Conservation (phyloP, 2,113 vertebrate species). For the Phoenicopterus ruber region DNA sequence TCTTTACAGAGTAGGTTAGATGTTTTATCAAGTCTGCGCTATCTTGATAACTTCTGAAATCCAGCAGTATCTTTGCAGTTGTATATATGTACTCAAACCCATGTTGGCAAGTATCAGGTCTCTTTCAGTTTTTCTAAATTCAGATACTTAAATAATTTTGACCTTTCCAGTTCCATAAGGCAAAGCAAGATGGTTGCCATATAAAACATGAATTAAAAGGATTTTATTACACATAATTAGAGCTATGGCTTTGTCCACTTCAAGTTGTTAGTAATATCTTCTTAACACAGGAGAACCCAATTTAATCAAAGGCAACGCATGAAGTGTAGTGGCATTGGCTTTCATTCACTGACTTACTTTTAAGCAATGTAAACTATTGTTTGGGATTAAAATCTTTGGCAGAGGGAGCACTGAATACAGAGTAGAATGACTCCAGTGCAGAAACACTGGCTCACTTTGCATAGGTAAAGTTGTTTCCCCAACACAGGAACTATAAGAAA, state of each 20-base stretch:
- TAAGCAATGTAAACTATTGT: background rate
- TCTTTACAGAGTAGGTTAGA: background rate
- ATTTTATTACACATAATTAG: background rate
- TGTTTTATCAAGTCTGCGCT: background rate
- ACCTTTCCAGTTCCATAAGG: background rate
- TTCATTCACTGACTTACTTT: background rate
- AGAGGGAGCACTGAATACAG: background rate
- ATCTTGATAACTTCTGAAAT: background rate
- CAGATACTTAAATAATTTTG: background rate
- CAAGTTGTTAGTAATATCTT: background rate
- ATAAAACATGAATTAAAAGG: background rate
- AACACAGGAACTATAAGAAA: background rate
- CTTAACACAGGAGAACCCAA: rapidly evolving
- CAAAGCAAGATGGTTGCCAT: background rate
- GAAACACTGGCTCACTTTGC: background rate
- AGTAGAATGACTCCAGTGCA: background rate
- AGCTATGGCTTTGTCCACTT: background rate
- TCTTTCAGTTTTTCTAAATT: background rate
- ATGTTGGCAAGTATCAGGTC: background rate
- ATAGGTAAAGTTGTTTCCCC: background rate
- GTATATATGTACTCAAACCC: background rate
- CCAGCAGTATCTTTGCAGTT: background rate
- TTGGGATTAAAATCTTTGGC: background rate
- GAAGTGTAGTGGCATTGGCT: background rate
- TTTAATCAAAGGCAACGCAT: background rate